Conservation (phyloP, 1,140 invertebrate species). For the Cryptotermes secundus region DNA sequence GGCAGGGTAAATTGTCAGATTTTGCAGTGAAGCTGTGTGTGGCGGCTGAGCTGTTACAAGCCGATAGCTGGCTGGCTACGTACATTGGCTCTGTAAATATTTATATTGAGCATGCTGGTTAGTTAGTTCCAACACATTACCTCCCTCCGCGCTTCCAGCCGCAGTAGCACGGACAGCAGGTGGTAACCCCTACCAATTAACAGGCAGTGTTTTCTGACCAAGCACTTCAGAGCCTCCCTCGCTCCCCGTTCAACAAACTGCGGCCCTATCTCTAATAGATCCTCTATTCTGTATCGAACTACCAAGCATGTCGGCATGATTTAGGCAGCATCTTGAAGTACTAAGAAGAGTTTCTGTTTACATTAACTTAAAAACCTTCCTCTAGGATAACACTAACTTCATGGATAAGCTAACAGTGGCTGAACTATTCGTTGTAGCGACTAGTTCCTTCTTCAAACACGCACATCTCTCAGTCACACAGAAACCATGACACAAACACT, state of each 20-base stretch:
- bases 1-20: neutral
- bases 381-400: no score
- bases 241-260: neutral
- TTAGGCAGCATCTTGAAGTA: neutral
- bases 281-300: neutral
- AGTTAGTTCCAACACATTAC: neutral
- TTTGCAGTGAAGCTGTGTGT: neutral
- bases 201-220: constrained; percentile 20
- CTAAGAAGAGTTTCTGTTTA: neutral
- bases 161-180: constrained; percentile 8
- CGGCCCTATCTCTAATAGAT: neutral
- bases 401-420: no score
- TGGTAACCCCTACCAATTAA: constrained; percentile 21
- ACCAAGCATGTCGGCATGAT: neutral
- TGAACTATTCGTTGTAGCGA: no score
- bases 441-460: no score
- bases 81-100: constrained; percentile 18
- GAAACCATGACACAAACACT: no score
- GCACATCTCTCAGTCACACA: no score
- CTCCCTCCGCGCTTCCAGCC: neutral
- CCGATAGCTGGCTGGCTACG: neutral
- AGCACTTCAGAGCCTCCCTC: constrained; percentile 25
- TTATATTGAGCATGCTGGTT: neutral
- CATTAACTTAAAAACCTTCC: no score
- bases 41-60: neutral